Percentiles rank a stretch among this genome's conserved stretches.
Evolutionary conservation across 2,888 invertebrate genomes (phyloP).

Genomic region (Palloptera scutellata): DNA sequence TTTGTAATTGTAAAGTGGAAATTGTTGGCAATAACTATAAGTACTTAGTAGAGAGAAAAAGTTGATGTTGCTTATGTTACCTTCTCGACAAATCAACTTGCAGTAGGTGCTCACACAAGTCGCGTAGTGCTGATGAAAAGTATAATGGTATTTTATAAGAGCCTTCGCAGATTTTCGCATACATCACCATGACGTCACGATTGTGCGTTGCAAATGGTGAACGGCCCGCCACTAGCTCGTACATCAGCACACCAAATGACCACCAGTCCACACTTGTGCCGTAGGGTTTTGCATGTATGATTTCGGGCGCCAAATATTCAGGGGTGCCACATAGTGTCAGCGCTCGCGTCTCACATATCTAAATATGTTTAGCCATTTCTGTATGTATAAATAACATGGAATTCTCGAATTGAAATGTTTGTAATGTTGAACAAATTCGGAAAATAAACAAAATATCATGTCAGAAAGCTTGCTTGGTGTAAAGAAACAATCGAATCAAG

Average conservation of each 20-base stretch:
- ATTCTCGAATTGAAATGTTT: too few species aligned
- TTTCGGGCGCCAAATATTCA: slow-evolving; percentile 95
- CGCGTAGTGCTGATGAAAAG: slow-evolving; percentile 83
- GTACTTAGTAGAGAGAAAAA: too few species aligned
- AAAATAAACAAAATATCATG: too few species aligned
- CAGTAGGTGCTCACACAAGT: slow-evolving; percentile 83
- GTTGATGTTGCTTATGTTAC: slow-evolving; percentile 33
- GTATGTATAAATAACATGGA: too few species aligned
- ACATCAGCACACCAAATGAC: slow-evolving; percentile 89
- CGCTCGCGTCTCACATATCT: slow-evolving; percentile 73
- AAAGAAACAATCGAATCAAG: too few species aligned
- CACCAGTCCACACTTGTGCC: slow-evolving; percentile 96
- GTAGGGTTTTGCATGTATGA: slow-evolving; percentile 90
- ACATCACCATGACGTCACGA: slow-evolving; percentile 91
- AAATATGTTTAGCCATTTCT: background rate
- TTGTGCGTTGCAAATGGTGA: slow-evolving; percentile 81
- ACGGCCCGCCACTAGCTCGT: slow-evolving; percentile 90
- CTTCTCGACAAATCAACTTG: slow-evolving; percentile 83
- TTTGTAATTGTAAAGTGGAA: background rate
- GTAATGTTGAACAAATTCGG: too few species aligned
- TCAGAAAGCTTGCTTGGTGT: too few species aligned
- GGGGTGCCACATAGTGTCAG: slow-evolving; percentile 97
- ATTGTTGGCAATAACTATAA: too few species aligned
- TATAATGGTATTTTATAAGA: slow-evolving; percentile 86
- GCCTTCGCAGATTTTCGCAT: slow-evolving; percentile 91